Conservation (phyloP, 1,140 invertebrate species). For the Rhagoletis pomonella region DNA sequence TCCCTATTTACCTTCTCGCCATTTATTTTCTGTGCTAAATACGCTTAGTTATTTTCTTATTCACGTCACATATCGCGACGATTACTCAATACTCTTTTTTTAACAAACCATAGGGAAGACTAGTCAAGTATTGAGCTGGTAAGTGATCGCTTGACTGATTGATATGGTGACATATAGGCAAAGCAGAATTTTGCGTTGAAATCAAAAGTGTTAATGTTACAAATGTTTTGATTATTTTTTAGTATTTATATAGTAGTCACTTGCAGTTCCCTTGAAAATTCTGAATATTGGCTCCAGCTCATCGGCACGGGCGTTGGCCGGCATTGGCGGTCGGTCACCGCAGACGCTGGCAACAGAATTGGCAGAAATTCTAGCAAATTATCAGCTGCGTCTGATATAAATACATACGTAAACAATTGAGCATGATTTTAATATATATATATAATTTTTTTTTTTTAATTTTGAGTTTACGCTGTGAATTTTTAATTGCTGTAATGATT, state of each 20-base stretch:
- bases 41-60: background rate
- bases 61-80: background rate
- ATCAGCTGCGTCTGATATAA: background rate
- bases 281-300: slow-evolving; percentile 10
- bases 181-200: slow-evolving; percentile 13
- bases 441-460: slow-evolving; percentile 17
- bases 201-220: slow-evolving; percentile 36
- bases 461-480: slow-evolving; percentile 60
- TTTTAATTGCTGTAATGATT: slow-evolving; percentile 53
- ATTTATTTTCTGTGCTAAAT: background rate
- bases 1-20: too few relatives aligned
- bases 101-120: background rate
- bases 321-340: background rate
- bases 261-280: slow-evolving; percentile 20
- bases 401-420: background rate
- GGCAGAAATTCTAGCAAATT: slow-evolving; percentile 41
- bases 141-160: slow-evolving; percentile 20
- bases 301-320: background rate
- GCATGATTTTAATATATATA: background rate
- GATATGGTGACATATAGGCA: slow-evolving; percentile 13
- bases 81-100: slow-evolving; percentile 34
- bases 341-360: slow-evolving; percentile 51
- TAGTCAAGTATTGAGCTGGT: background rate
- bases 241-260: background rate
- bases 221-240: background rate